A percentile compares a stretch with the other conserved stretches of the same genome.
Conservation (phyloP, 2,797 vertebrate species). For the Molossus molossus region DNA sequence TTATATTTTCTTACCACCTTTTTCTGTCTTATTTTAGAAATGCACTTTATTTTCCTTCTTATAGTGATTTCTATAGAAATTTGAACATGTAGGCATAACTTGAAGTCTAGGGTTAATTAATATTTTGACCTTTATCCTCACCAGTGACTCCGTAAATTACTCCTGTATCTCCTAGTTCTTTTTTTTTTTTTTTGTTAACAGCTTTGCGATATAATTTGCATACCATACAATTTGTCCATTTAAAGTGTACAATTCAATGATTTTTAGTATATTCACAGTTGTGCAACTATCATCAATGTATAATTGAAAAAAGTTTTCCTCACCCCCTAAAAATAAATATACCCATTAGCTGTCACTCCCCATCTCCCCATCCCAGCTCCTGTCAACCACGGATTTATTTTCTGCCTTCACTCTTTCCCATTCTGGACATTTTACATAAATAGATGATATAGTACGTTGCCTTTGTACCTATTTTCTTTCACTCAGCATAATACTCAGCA, state of each 20-base stretch:
- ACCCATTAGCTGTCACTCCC: not conserved
- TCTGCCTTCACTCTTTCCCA: not conserved
- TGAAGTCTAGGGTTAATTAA: conserved; percentile 32
- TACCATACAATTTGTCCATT: not conserved
- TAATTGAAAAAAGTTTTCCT: conserved; percentile 38
- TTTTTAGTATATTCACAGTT: conserved; percentile 34
- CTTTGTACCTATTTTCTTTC: not conserved
- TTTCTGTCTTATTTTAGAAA: conserved; percentile 18
- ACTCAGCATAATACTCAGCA: not conserved
- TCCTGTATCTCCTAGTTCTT: not conserved
- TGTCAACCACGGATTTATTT: conserved; percentile 17
- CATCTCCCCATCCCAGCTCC: not conserved
- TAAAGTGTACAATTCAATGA: not conserved
- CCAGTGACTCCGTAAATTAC: not conserved
- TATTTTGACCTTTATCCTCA: conserved; percentile 61
- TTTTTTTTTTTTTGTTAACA: not conserved
- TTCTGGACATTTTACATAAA: conserved; percentile 10
- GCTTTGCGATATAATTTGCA: conserved; percentile 41
- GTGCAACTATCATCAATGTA: not conserved
- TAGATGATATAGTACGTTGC: not conserved
- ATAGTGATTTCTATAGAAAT: conserved; percentile 15
- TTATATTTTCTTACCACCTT: conserved; percentile 17
- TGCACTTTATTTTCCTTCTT: conserved; percentile 19
- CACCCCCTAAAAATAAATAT: not conserved
- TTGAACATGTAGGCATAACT: not conserved